Base-by-base conservation (phyloP, 2,113 vertebrate genomes). In the Orthonyx spaldingii region DNA sequence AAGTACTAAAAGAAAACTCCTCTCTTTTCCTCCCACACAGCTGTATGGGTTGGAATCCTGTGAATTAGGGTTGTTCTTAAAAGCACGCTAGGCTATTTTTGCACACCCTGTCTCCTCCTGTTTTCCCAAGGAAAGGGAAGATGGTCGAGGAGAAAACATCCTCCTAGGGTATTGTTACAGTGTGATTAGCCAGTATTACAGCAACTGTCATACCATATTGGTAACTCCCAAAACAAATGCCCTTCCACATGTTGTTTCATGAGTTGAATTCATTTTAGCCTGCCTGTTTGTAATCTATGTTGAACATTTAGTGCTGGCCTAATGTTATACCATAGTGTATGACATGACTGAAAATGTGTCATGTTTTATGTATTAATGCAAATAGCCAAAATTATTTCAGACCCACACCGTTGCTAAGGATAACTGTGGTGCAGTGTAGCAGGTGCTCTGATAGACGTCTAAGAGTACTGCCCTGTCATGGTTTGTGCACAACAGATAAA, bases 291-390 rank as follows among this genome's bases (percentile, higher is more conserved):
- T 24, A 26, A 30, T 19, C 28, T 70, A 0, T 46, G 33, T 44
- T 35, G 72, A 64, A 56, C 20, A 16, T 50, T 33, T 24, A 56
- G 33, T 41, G 32, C 22, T 76, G 57, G 16, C 18, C 79, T 37
- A 47, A 16, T 1, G 1, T 33, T 4, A 1, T 78, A 28, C 32
- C 13, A 4, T 33, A 46, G 52, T 6, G 2, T 8, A n/a, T 70
- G 32, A 28, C 0, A 1, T 37, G 63, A 64, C 60, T 46, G 78
- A 41, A 69, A 84, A 50, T 15, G 6, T 28, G 10, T 39, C 1
- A 0, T 0, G 0, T 84, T 86, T 84, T 69, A 64, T 1, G 3
- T 44, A 10, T 47, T 55, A 79, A 37, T 76, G 28, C 13, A 69
- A 72, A 55, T 33, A 55, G 30, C 10, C 59, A 24, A 63, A 61